Conservation (phyloP, 2,888 invertebrate species). For the Germaria angustata region DNA sequence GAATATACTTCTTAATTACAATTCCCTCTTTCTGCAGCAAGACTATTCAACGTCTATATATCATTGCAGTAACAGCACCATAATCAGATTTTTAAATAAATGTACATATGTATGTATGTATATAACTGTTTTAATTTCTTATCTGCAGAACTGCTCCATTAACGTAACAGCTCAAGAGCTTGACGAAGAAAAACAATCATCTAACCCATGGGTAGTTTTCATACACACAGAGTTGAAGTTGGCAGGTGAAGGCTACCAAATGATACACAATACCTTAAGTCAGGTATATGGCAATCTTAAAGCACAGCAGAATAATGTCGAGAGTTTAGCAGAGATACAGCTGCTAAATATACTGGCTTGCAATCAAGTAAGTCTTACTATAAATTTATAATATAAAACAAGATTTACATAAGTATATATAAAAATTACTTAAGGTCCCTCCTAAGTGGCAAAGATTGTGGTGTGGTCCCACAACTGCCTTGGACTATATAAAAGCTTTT, state of each 20-base stretch:
- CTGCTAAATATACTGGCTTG: constrained; percentile 26
- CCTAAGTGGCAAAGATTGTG: constrained; percentile 77
- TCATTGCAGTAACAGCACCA: no score
- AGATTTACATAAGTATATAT: background rate
- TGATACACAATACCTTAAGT: constrained; percentile 76
- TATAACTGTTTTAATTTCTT: background rate
- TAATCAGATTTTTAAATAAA: background rate
- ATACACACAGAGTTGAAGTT: constrained; percentile 75
- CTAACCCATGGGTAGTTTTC: constrained; percentile 76
- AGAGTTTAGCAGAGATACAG: constrained; percentile 72
- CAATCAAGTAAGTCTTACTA: constrained; percentile 42
- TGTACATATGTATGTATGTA: background rate
- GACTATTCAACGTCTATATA: no score
- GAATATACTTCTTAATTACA: no score
- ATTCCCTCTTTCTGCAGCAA: no score
- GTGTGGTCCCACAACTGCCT: constrained; percentile 76
- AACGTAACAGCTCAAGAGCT: constrained; percentile 71
- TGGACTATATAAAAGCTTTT: constrained; percentile 77
- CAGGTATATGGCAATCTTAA: constrained; percentile 73
- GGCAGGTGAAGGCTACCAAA: constrained; percentile 74
- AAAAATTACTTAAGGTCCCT: constrained; percentile 72
- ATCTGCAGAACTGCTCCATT: constrained; percentile 72
- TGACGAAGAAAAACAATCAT: constrained; percentile 47
- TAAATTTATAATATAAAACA: background rate
- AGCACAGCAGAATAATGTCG: constrained; percentile 70